Conservation (phyloP, 2,888 invertebrate species). For the Acanthosepion pharaonis region DNA sequence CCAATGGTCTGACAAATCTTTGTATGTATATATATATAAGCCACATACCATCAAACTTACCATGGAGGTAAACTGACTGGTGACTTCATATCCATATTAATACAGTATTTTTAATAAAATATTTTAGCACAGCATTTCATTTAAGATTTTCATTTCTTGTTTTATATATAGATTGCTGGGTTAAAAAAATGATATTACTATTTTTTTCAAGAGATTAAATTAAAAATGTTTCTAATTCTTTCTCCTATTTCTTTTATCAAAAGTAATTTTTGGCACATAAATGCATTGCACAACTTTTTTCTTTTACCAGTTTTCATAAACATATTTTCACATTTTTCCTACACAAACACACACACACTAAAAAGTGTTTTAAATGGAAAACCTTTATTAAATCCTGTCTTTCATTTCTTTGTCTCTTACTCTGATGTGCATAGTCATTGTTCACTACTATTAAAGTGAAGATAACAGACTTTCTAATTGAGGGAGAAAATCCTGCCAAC, state of each 20-base stretch:
- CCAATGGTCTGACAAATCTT: no score
- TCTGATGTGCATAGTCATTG: neutral
- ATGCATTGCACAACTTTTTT: neutral
- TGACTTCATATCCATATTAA: neutral
- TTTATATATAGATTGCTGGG: neutral
- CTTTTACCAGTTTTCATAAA: neutral
- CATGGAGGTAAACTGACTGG: neutral
- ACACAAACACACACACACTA: neutral
- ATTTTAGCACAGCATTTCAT: neutral
- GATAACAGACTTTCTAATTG: neutral
- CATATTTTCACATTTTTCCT: neutral
- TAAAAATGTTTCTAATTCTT: neutral
- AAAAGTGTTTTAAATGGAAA: neutral
- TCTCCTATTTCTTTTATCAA: neutral
- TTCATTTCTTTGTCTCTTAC: neutral
- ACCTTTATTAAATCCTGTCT: neutral
- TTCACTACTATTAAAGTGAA: neutral
- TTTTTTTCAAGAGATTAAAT: neutral
- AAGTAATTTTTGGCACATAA: constrained; percentile 1
- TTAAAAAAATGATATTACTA: neutral
- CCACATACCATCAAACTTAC: neutral
- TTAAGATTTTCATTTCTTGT: neutral
- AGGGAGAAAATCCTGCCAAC: neutral
- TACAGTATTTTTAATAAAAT: neutral
- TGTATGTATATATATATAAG: no score